Evolutionary conservation across 2,888 invertebrate genomes (phyloP).

Genomic region (Stictocephala bisonia): DNA sequence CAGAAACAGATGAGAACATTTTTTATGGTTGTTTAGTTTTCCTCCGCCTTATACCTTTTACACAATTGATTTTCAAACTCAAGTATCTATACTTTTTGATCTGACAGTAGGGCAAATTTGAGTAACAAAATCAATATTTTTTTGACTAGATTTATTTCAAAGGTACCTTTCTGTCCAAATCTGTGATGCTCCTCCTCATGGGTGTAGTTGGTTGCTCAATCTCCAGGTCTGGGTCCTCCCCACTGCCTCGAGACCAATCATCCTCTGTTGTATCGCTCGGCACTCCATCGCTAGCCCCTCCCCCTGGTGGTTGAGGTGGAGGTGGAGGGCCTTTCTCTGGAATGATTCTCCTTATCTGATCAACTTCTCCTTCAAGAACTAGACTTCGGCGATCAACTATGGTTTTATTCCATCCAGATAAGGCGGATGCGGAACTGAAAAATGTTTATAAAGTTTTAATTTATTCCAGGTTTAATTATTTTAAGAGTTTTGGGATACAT

Average conservation of each 20-base stretch:
- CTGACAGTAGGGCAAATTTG: too few species aligned
- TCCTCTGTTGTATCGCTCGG: slow-evolving; percentile 72
- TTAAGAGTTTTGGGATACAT: too few species aligned
- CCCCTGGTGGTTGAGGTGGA: slow-evolving; percentile 23
- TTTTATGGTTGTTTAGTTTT: too few species aligned
- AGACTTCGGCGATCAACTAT: slow-evolving; percentile 38
- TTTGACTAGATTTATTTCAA: too few species aligned
- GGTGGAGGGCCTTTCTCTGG: slow-evolving; percentile 52
- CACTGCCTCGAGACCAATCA: slow-evolving; percentile 78
- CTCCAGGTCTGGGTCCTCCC: slow-evolving; percentile 75
- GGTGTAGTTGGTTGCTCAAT: slow-evolving; percentile 63
- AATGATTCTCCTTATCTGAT: slow-evolving; percentile 51
- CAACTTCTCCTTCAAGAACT: slow-evolving; percentile 50
- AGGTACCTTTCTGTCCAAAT: slow-evolving; percentile 74
- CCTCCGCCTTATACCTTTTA: too few species aligned
- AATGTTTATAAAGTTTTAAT: neutral
- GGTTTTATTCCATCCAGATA: slow-evolving; percentile 32
- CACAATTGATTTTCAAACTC: too few species aligned
- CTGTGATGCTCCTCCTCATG: slow-evolving; percentile 66
- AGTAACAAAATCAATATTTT: neutral
- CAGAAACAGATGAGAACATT: too few species aligned
- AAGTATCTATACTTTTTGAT: too few species aligned
- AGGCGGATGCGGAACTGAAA: slow-evolving; percentile 41
- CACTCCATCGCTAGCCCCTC: slow-evolving; percentile 69
- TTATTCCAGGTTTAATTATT: too few species aligned